Conservation (phyloP, 2,797 vertebrate species). For the Hippopotamyrus pictus region DNA sequence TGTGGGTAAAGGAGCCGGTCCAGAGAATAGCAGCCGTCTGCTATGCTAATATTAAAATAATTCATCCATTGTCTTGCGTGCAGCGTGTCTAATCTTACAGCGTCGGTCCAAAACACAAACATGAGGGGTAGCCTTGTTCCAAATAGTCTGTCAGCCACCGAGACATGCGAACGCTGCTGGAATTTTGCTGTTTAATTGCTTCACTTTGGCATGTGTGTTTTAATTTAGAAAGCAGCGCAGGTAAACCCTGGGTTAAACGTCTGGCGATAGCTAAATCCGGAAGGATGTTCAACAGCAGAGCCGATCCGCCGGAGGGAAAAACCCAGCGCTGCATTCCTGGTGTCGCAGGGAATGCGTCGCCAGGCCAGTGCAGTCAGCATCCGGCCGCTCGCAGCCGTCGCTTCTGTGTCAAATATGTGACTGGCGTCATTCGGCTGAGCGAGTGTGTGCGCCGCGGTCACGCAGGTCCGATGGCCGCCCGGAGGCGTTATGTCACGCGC, state of each 20-base stretch:
- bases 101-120: background rate
- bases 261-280: background rate
- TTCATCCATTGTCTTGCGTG: background rate
- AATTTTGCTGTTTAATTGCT: background rate
- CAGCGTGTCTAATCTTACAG: background rate
- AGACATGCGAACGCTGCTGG: background rate
- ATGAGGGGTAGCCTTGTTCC: background rate
- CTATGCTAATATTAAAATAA: background rate
- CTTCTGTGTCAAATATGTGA: background rate
- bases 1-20: background rate
- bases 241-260: background rate
- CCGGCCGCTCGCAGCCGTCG: too few species aligned
- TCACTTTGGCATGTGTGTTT: background rate
- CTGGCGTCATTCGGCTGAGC: background rate
- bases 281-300: background rate
- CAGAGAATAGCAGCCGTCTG: too few species aligned
- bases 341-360: background rate
- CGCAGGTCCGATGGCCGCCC: background rate
- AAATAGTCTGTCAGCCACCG: background rate
- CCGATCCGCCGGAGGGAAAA: background rate
- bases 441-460: background rate
- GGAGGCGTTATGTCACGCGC: background rate
- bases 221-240: background rate
- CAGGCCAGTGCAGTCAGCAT: background rate
- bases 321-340: background rate